Evolutionary conservation across 2,113 vertebrate species (phyloP).

Genomic region (Murina feae): DNA sequence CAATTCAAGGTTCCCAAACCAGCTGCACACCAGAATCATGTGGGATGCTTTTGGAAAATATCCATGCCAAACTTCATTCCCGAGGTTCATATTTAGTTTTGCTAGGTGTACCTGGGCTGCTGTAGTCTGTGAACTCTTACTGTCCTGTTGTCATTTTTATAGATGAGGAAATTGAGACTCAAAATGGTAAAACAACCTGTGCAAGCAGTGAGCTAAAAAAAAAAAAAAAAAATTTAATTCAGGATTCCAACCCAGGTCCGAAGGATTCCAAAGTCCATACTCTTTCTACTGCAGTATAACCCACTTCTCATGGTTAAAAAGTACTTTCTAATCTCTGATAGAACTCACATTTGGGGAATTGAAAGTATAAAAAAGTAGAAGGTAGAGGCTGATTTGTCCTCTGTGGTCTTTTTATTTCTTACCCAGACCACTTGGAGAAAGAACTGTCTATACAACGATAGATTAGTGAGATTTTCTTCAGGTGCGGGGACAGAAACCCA

Average conservation of each 20-base stretch:
- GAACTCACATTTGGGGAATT: background rate
- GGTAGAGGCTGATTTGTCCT: too few species aligned
- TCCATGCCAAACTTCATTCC: background rate
- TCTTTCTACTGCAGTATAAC: background rate
- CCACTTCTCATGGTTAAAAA: background rate
- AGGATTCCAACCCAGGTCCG: background rate
- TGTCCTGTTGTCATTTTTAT: background rate
- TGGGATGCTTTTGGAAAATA: background rate
- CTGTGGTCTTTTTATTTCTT: background rate
- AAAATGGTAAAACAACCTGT: background rate
- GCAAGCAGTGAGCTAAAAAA: background rate
- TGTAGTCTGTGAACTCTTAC: background rate
- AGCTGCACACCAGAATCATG: fast-evolving
- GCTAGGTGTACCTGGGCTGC: background rate
- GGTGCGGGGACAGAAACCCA: background rate
- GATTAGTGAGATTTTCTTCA: background rate
- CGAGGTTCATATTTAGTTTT: background rate
- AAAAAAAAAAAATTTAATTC: too few species aligned
- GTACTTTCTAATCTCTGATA: background rate
- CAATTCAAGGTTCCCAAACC: background rate
- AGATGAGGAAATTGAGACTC: fast-evolving
- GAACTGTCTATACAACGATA: background rate
- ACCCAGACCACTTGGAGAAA: background rate
- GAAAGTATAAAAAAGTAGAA: background rate
- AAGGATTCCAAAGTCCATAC: background rate